Percentiles rank a stretch among this genome's conserved stretches.
Evolutionary conservation across 1,140 invertebrate species (phyloP).

Genomic region (Temnothorax nylanderi): DNA sequence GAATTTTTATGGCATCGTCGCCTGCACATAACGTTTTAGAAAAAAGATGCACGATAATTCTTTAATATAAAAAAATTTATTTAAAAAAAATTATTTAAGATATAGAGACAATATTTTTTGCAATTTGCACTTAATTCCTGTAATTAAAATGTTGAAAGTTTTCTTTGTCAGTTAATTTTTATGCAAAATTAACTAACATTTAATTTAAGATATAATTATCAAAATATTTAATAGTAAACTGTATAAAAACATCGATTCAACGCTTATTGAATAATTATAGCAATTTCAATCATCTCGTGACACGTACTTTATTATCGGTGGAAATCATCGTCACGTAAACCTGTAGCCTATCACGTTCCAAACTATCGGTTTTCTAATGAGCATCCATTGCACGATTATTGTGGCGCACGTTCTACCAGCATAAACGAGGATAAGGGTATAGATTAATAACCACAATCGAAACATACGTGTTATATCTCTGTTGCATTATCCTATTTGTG

Average conservation of each 20-base stretch:
- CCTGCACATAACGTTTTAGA: background rate
- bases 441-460: constrained; percentile 36
- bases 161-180: background rate
- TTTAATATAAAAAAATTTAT: background rate
- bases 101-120: background rate
- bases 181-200: background rate
- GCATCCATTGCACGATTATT: constrained; percentile 45
- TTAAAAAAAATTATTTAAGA: background rate
- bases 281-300: background rate
- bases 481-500: background rate
- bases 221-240: background rate
- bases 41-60: background rate
- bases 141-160: background rate
- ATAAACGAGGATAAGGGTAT: constrained; percentile 30
- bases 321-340: background rate
- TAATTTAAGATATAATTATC: background rate
- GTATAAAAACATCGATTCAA: background rate
- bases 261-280: background rate
- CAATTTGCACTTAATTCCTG: background rate
- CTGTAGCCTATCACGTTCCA: constrained; percentile 18
- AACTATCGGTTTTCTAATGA: constrained; percentile 50
- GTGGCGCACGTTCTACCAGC: background rate
- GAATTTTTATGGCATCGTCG: background rate
- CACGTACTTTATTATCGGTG: constrained; percentile 23
- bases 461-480: constrained; percentile 6